A percentile compares a stretch with the other conserved stretches of the same genome.
These are phyloP conservation scores for Apis dorsata DNA, from an alignment of 1,140 invertebrate species.

Conservation along the genomic window DNA sequence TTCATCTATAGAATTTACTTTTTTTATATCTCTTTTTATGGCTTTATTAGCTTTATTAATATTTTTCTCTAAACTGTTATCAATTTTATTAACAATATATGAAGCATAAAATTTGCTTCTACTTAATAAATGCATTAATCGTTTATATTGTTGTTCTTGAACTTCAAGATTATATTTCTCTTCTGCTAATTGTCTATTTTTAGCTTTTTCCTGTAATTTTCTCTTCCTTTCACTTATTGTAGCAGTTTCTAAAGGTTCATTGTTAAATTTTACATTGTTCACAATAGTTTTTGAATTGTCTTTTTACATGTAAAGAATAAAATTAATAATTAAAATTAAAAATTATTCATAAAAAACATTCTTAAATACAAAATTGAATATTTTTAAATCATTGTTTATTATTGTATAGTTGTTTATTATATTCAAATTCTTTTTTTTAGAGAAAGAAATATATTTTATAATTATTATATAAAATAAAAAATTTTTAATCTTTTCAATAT, in stretches of 20 bases:
- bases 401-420: neutral
- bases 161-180: slow-evolving; percentile 62
- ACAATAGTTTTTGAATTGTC: neutral
- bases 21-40: neutral
- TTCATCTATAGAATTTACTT: slow-evolving; percentile 19
- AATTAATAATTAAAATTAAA: neutral
- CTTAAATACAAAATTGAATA: neutral
- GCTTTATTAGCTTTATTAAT: neutral
- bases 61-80: slow-evolving; percentile 18
- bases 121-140: slow-evolving; percentile 75
- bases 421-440: neutral
- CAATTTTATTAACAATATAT: slow-evolving; percentile 74
- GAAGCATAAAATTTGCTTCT: slow-evolving; percentile 77
- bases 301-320: neutral
- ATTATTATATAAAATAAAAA: neutral
- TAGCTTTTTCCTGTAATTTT: neutral
- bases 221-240: neutral
- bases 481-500: neutral
- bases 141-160: slow-evolving; percentile 71
- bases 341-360: neutral
- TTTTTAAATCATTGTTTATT: neutral
- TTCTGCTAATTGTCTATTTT: slow-evolving; percentile 43
- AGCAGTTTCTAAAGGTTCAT: neutral
- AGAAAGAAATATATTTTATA: neutral
- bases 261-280: slow-evolving; percentile 25